phyloP scores from a whole-genome alignment of 2,113 vertebrate genomes.

The Hypomesus transpacificus region DNA sequence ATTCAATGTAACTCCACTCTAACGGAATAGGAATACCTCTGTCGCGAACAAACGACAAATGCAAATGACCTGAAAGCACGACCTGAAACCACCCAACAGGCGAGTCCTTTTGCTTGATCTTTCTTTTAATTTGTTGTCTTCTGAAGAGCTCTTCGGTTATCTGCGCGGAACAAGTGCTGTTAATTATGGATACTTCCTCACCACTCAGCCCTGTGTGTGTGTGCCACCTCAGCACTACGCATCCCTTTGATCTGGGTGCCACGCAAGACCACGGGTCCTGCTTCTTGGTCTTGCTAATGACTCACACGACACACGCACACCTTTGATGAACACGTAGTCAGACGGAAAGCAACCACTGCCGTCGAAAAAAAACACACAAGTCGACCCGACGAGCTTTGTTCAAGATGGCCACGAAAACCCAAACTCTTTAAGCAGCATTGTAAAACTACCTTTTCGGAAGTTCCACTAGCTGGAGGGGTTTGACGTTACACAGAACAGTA shows the following conservation, averaged over 20 bases:
- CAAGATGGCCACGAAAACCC: not conserved
- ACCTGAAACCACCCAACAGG: too few species aligned
- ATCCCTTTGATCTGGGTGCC: not conserved
- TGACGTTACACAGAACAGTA: slow-evolving; percentile 25
- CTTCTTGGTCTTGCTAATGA: not conserved
- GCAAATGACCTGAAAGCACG: too few species aligned
- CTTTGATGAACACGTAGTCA: slow-evolving; percentile 3
- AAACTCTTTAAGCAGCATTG: slow-evolving; percentile 13
- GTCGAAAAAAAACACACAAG: not conserved
- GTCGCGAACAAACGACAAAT: too few species aligned
- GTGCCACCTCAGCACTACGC: not conserved
- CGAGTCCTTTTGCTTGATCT: too few species aligned
- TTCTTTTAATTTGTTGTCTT: not conserved
- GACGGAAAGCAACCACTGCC: slow-evolving; percentile 21
- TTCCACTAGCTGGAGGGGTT: slow-evolving; percentile 39
- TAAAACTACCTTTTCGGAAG: slow-evolving; percentile 7
- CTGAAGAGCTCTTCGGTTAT: not conserved
- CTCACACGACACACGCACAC: slow-evolving; percentile 19
- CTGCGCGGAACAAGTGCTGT: not conserved
- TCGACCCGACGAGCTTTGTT: not conserved
- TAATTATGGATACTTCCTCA: not conserved
- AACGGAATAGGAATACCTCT: too few species aligned
- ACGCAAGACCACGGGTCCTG: not conserved
- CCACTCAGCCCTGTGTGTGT: not conserved
- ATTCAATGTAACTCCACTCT: too few species aligned